Base-by-base conservation (phyloP, 1,140 invertebrate species). In the Laupala kohalensis region DNA sequence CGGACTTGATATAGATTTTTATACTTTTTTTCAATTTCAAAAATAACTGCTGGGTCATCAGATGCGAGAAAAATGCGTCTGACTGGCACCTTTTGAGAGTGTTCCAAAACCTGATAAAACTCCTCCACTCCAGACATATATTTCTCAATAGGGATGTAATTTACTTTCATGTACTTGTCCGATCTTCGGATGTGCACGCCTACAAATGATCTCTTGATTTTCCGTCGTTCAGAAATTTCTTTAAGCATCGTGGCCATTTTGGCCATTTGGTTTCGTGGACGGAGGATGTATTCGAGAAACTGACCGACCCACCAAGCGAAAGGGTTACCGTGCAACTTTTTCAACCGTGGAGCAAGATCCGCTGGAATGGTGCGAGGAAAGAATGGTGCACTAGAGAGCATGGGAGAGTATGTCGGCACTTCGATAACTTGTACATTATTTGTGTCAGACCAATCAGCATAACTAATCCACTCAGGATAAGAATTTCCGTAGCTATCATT, bases 261-360 rank as follows among this genome's bases (percentile, higher is more conserved):
- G n/a, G n/a, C n/a, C n/a, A n/a, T n/a, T n/a, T n/a, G n/a, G n/a
- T n/a, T 77, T 69, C 85, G 83, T 30, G 82, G 82, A 74, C 92
- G 84, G 68, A 97, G 85, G 28, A 98, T 82, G 81, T 94, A 98
- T 76, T 92, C 92, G 0, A 97, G 82, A 79, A 99, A 92, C 82
- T 99, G 96, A 0, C 94, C 94, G 53, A 98, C 89, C 94, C 96
- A 99, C 96, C 97, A 99, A 25, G 95, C 95, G 69, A 94, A 84
- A 0, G 97, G 97, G 81, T 98, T 91, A 1, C 96, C 96, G 81
- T 99, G 94, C 27, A 97, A 81, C 74, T 90, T 86, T n/a, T 86
- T 84, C 13, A 98, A 82, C 71, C 92, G 83, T 12, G 88, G 84
- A 13, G 90, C 90, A 70, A 99, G 82, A 79, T 99, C 95, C 77